A percentile compares a stretch with the other conserved stretches of the same genome.
Evolutionary conservation across 2,888 invertebrate species (phyloP).

Genomic region (Dascillus cervinus): DNA sequence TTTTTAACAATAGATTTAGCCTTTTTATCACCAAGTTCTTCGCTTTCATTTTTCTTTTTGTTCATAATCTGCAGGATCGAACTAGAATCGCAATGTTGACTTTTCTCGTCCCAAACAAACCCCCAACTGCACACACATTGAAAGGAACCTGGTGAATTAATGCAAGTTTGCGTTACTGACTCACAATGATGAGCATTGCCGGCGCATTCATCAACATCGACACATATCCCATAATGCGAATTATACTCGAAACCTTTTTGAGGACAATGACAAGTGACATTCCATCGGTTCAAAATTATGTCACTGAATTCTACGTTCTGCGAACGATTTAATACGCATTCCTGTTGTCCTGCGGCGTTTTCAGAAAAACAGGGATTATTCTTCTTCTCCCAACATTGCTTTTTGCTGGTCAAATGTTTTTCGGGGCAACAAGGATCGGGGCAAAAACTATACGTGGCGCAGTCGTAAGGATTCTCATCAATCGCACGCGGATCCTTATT

Average conservation of each 20-base stretch:
- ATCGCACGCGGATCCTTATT: slow-evolving; percentile 52
- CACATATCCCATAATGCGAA: slow-evolving; percentile 53
- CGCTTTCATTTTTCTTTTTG: slow-evolving; percentile 8
- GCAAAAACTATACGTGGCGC: slow-evolving; percentile 59
- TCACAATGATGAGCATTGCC: slow-evolving; percentile 39
- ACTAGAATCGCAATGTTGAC: slow-evolving; percentile 28
- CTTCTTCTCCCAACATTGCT: slow-evolving; percentile 41
- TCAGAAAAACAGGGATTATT: slow-evolving; percentile 48
- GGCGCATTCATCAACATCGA: slow-evolving; percentile 55
- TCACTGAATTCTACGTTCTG: slow-evolving; percentile 40
- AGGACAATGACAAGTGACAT: slow-evolving; percentile 51
- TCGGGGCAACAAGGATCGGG: slow-evolving; percentile 57
- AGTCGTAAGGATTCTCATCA: slow-evolving; percentile 48
- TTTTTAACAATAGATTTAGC: slow-evolving; percentile 11
- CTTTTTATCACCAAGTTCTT: slow-evolving; percentile 5
- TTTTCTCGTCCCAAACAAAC: slow-evolving; percentile 30
- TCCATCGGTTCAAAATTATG: slow-evolving; percentile 51
- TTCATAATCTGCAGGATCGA: slow-evolving; percentile 25
- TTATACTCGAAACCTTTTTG: slow-evolving; percentile 49
- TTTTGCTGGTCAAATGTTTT: slow-evolving; percentile 39
- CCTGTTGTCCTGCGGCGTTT: slow-evolving; percentile 31
- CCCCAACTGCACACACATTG: slow-evolving; percentile 48
- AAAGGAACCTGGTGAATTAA: slow-evolving; percentile 48
- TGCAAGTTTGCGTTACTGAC: slow-evolving; percentile 44
- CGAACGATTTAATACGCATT: slow-evolving; percentile 32